Evolutionary conservation across 2,797 vertebrate species (phyloP).

Genomic region (Halcyon leucocephala): DNA sequence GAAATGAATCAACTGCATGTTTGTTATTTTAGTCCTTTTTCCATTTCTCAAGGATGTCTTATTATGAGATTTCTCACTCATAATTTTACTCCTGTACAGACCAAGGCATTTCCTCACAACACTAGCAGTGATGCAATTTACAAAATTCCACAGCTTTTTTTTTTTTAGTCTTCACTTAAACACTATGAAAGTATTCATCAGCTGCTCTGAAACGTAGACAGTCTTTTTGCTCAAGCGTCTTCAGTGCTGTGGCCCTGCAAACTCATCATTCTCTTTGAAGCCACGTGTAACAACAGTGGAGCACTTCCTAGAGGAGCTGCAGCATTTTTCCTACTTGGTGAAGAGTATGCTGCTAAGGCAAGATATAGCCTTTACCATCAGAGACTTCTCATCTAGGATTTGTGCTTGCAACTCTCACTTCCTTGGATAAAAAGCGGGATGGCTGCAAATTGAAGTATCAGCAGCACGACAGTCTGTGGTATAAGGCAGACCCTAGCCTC

Average conservation of each 20-base stretch:
- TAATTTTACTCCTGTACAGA: constrained; percentile 66
- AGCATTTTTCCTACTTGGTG: neutral
- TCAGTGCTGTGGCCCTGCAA: neutral
- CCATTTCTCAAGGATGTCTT: constrained; percentile 53
- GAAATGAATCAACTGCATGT: constrained; percentile 32
- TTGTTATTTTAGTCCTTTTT: constrained; percentile 61
- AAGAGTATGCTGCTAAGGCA: neutral
- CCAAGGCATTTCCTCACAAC: constrained; percentile 41
- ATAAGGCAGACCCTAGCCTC: neutral
- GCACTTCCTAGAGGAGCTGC: neutral
- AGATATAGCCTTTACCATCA: neutral
- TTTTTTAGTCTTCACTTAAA: neutral
- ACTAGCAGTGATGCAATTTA: constrained; percentile 21
- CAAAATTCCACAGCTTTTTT: neutral
- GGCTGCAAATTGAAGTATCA: neutral
- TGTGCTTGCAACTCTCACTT: neutral
- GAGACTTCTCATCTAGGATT: neutral
- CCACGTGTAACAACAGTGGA: neutral
- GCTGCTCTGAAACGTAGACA: neutral
- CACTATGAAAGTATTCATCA: neutral
- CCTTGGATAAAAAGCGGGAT: neutral
- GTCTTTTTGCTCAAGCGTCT: neutral
- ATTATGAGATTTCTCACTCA: constrained; percentile 52
- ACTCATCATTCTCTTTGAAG: neutral
- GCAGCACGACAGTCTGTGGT: accelerated